Conservation (phyloP, 2,888 invertebrate genomes). For the Palloptera scutellata region DNA sequence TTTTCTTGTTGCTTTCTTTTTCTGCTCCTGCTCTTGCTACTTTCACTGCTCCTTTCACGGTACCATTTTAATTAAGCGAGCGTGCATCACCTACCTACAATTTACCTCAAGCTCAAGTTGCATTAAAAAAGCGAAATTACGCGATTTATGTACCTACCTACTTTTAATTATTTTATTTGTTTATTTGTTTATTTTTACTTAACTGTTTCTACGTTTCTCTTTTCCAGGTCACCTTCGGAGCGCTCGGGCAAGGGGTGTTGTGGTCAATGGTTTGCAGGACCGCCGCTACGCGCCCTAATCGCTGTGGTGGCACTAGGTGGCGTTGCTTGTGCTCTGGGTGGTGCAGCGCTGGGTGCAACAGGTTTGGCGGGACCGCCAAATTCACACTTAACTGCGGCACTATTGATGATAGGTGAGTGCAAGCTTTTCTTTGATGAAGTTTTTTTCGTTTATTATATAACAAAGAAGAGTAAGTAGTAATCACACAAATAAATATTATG, state of each 20-base stretch:
- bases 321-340: slow-evolving; percentile 64
- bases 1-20: too few relatives aligned
- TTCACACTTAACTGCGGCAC: slow-evolving; percentile 63
- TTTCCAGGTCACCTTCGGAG: slow-evolving; percentile 63
- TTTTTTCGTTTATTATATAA: too few relatives aligned
- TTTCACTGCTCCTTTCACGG: too few relatives aligned
- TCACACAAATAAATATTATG: too few relatives aligned
- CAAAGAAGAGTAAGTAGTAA: too few relatives aligned
- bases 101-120: background rate
- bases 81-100: too few relatives aligned
- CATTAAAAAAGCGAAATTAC: background rate
- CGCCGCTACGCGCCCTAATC: slow-evolving; percentile 63
- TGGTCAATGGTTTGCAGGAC: slow-evolving; percentile 65
- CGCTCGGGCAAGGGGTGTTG: slow-evolving; percentile 65
- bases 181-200: background rate
- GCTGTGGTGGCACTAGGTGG: slow-evolving; percentile 64
- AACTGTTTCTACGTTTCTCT: background rate
- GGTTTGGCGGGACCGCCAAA: slow-evolving; percentile 64
- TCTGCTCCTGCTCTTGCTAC: too few relatives aligned
- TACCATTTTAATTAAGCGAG: too few relatives aligned
- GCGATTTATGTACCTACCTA: background rate
- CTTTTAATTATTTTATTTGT: background rate
- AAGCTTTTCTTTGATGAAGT: too few relatives aligned
- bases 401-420: slow-evolving; percentile 64
- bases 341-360: slow-evolving; percentile 63